A percentile compares a stretch with the other conserved stretches of the same genome.
Evolutionary conservation across 2,113 vertebrate genomes (phyloP).

Genomic region (Blennius ocellaris): DNA sequence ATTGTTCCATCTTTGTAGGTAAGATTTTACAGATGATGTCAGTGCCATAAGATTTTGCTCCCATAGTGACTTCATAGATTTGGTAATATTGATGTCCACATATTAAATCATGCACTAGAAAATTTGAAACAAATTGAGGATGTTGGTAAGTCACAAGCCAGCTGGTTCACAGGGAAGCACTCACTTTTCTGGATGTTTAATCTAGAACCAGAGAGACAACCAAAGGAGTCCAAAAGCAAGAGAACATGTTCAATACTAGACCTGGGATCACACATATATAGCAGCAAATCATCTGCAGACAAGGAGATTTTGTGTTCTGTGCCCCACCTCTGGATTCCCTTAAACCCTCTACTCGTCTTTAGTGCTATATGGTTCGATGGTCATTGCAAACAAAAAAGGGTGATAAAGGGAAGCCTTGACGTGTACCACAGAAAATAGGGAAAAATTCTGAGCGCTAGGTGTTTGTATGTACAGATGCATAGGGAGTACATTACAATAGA

Average conservation of each 20-base stretch:
- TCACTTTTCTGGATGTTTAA: conserved; percentile 1
- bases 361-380: too few relatives aligned
- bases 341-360: too few relatives aligned
- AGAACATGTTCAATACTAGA: not conserved
- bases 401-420: too few relatives aligned
- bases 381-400: too few relatives aligned
- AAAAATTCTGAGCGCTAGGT: too few relatives aligned
- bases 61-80: not conserved
- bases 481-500: too few relatives aligned
- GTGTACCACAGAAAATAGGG: too few relatives aligned
- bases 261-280: not conserved
- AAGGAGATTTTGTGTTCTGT: too few relatives aligned
- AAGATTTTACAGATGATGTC: not conserved
- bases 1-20: not conserved
- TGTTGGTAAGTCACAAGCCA: not conserved
- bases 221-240: not conserved
- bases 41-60: not conserved
- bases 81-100: not conserved
- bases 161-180: not conserved
- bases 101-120: not conserved
- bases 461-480: too few relatives aligned
- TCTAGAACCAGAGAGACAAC: not conserved
- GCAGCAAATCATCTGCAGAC: not conserved
- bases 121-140: not conserved
- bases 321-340: too few relatives aligned